A percentile compares a stretch with the other conserved stretches of the same genome.
These are phyloP conservation scores for Drosophila borborema DNA, from an alignment of 2,888 invertebrate species.

Conservation along the genomic window DNA sequence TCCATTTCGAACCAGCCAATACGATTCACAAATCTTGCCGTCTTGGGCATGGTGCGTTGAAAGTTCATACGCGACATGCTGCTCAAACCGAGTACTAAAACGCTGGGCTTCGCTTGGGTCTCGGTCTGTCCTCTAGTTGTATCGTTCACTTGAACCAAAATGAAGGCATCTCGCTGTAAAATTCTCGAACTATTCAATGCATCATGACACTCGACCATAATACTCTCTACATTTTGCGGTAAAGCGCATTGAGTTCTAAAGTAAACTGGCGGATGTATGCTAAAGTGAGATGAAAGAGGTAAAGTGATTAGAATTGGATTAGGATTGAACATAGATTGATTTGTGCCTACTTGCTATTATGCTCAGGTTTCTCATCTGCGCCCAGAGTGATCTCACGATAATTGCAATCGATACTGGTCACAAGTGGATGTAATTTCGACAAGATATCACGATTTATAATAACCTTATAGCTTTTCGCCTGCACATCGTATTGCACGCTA, in stretches of 20 bases:
- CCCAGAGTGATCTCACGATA: slow-evolving; percentile 31
- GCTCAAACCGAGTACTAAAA: slow-evolving; percentile 93
- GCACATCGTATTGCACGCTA: slow-evolving; percentile 24
- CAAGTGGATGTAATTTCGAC: not conserved
- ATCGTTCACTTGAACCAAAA: slow-evolving; percentile 84
- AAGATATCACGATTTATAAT: slow-evolving; percentile 2
- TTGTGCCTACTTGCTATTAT: slow-evolving; percentile 29
- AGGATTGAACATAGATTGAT: not conserved
- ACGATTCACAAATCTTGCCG: slow-evolving; percentile 87
- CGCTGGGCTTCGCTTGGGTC: slow-evolving; percentile 85
- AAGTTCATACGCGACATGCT: slow-evolving; percentile 87
- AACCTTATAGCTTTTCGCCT: slow-evolving; percentile 27
- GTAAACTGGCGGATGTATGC: slow-evolving; percentile 11
- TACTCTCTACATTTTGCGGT: slow-evolving; percentile 17
- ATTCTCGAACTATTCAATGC: slow-evolving; percentile 39
- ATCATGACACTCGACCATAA: slow-evolving; percentile 50
- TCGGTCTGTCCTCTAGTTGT: not conserved
- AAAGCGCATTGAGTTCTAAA: slow-evolving; percentile 11
- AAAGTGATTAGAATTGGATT: not conserved
- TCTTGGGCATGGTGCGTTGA: slow-evolving; percentile 90
- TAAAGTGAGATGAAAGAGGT: not conserved
- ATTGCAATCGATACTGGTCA: slow-evolving; percentile 11
- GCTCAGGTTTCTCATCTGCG: not conserved
- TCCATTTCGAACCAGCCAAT: slow-evolving; percentile 88
- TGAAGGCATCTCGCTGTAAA: slow-evolving; percentile 85